These are phyloP conservation scores for Drosophila histrio DNA, from an alignment of 2,888 invertebrate genomes.

Conservation along the genomic window DNA sequence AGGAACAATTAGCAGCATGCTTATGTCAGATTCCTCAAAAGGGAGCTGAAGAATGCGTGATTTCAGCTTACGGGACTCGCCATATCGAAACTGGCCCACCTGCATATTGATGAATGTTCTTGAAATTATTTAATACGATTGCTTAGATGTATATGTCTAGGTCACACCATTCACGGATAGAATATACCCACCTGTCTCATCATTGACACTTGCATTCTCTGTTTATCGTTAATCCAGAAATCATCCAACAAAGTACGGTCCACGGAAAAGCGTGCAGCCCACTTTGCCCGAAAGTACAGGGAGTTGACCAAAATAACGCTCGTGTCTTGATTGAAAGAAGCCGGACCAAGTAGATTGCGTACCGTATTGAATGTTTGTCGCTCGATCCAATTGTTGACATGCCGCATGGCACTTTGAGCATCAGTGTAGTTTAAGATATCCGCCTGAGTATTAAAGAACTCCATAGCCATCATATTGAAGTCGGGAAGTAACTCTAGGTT, in stretches of 20 bases:
- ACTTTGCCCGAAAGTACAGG: constrained; percentile 92
- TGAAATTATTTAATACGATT: too few species aligned
- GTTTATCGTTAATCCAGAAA: constrained; percentile 87
- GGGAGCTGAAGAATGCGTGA: constrained; percentile 89
- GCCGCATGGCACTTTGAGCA: too few species aligned
- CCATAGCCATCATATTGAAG: too few species aligned
- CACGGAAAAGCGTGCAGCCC: constrained; percentile 88
- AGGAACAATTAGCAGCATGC: constrained; percentile 91
- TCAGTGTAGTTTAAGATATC: too few species aligned
- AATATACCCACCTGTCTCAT: constrained; percentile 85
- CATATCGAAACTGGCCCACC: constrained; percentile 84
- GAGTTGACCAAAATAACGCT: constrained; percentile 92
- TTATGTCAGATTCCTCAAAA: constrained; percentile 88
- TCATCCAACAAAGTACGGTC: constrained; percentile 86
- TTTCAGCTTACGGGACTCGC: constrained; percentile 83
- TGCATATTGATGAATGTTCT: background rate
- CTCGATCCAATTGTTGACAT: too few species aligned
- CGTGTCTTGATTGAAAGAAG: too few species aligned
- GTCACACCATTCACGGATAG: background rate
- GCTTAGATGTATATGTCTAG: too few species aligned
- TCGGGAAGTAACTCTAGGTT: too few species aligned
- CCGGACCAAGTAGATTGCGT: too few species aligned
- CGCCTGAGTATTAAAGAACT: too few species aligned
- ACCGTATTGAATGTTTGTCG: too few species aligned
- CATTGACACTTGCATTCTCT: constrained; percentile 85